Base-by-base conservation (phyloP, 2,797 vertebrate species). In the Neosilurus mollespiculum region DNA sequence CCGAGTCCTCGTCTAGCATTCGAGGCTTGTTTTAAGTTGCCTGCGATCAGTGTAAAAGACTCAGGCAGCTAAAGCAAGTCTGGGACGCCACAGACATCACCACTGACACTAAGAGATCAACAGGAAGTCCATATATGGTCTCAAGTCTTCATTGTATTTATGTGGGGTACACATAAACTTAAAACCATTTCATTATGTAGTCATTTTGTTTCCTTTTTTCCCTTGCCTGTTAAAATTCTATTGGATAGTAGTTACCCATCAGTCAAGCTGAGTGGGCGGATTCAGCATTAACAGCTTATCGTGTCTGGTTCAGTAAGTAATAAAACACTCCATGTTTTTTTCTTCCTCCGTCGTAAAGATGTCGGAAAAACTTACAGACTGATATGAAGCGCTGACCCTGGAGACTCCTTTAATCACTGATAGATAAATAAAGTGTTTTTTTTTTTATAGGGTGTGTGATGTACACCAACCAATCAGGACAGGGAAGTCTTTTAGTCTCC, bases 51-150 rank as follows among this genome's bases (percentile, higher is more conserved):
- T 93, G 87, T 81, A 70, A 86, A 93, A 91, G 87, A 94, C 96
- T 94, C 97, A 97, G 96, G 97, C 96, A 97, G 96, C 96, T 96
- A 97, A 98, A 98, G 96, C 96, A 97, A 98, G 96, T 96, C 96
- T 96, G 94, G 95, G 93, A 95, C 92, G 93, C 90, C 77, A 85
- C 90, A 14, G 87, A 88, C 84, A 81, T 72, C 77, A 75, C 86
- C 9, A 62, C 87, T 1, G 56, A 61, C 54, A 16, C 12, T 9
- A 51, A 56, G 43, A 26, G n/a, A 9, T 0, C 14, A 12, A 78
- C 76, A 64, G 76, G 76, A 78, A 64, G 61, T 65, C 76, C n/a
- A 65, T 64, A 78, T 53, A 78, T 78, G 76, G 34, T 18, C 30
- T 22, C 18, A 15, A 11, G 22, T 78, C 58, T 62, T 78, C 20